Evolutionary conservation across 2,113 vertebrate species (phyloP).

Genomic region (Tetraodon nigroviridis): DNA sequence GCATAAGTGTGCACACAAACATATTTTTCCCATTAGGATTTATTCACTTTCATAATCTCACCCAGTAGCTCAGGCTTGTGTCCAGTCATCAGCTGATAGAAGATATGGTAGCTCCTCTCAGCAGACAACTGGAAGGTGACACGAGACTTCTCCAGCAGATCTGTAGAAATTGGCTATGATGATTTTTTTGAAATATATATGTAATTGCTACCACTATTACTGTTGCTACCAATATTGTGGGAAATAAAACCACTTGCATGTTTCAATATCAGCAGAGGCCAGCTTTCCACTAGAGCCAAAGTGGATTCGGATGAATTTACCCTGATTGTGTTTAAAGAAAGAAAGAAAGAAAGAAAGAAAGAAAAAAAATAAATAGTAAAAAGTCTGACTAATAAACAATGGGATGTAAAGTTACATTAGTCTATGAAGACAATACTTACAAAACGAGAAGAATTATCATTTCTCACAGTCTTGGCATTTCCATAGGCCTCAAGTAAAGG

Average conservation of each 20-base stretch:
- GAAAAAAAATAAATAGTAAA: background rate
- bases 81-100: conserved; percentile 74
- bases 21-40: background rate
- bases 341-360: background rate
- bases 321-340: background rate
- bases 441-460: conserved; percentile 83
- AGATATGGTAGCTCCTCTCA: conserved; percentile 72
- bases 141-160: conserved; percentile 68
- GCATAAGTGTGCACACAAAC: background rate
- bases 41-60: conserved; percentile 14
- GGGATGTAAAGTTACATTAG: background rate
- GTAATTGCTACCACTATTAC: background rate
- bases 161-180: conserved; percentile 30
- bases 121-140: conserved; percentile 64
- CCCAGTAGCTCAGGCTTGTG: conserved; percentile 72
- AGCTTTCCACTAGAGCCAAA: conserved; percentile 13
- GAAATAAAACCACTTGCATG: conserved; percentile 75
- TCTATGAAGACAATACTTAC: conserved; percentile 62
- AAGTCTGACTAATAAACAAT: conserved; percentile 1
- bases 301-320: conserved; percentile 27
- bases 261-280: conserved; percentile 23
- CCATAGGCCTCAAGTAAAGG: conserved; percentile 80
- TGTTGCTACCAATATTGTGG: background rate
- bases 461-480: conserved; percentile 84
- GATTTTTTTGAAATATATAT: background rate